A percentile compares a stretch with the other conserved stretches of the same genome.
These are phyloP conservation scores for Coenonympha glycerion DNA, from an alignment of 2,888 invertebrate species.

Conservation along the genomic window DNA sequence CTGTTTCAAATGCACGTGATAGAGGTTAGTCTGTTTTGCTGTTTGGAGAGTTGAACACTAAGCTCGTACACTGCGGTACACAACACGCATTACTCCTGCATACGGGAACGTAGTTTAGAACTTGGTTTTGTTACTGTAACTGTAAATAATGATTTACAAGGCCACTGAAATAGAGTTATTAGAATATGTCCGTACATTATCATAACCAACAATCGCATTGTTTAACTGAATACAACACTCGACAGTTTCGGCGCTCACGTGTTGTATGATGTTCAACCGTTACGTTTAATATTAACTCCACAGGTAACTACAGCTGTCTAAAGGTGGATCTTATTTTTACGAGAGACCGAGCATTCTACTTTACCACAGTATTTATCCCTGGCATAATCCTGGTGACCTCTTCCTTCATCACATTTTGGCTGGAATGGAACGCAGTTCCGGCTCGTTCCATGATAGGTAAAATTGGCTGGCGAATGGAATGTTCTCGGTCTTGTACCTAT, in stretches of 20 bases:
- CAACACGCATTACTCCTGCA: constrained; percentile 75
- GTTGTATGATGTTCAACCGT: constrained; percentile 33
- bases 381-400: constrained; percentile 92
- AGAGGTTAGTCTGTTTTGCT: constrained; percentile 33
- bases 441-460: constrained; percentile 93
- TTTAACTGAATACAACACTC: constrained; percentile 25
- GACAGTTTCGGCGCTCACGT: constrained; percentile 3
- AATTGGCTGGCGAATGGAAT: constrained; percentile 58
- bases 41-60: constrained; percentile 29
- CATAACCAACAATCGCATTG: constrained; percentile 36
- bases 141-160: constrained; percentile 61
- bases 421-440: constrained; percentile 93
- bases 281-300: constrained; percentile 61
- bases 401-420: constrained; percentile 91
- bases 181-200: constrained; percentile 46
- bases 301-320: constrained; percentile 93
- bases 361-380: constrained; percentile 93
- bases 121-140: constrained; percentile 49
- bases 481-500: constrained; percentile 60
- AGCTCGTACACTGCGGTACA: constrained; percentile 42
- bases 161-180: constrained; percentile 76
- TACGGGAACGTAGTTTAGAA: constrained; percentile 59
- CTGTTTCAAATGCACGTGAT: constrained; percentile 37
- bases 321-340: constrained; percentile 91
- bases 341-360: constrained; percentile 91